Conservation (phyloP, 2,888 invertebrate species). For the Lochmaea capreae region DNA sequence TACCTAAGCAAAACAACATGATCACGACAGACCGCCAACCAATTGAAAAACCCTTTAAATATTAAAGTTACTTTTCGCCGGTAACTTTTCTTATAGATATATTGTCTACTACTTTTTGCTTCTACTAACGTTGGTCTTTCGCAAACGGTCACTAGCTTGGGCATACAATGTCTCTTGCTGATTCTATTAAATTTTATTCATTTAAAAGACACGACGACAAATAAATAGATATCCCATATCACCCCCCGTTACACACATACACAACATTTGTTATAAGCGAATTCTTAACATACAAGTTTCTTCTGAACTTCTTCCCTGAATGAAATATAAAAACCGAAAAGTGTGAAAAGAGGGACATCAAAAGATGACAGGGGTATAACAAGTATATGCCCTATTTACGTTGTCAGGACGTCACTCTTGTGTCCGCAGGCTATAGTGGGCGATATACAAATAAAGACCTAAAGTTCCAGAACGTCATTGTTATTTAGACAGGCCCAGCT, state of each 20-base stretch:
- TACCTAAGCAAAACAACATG: no score
- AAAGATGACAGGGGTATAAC: slow-evolving; percentile 55
- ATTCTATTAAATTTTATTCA: no score
- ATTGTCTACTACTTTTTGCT: no score
- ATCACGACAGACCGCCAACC: no score
- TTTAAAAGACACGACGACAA: no score
- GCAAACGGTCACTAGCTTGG: no score
- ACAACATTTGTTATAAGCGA: not conserved
- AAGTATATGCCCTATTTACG: slow-evolving; percentile 47
- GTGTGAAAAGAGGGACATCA: slow-evolving; percentile 50
- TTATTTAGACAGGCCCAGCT: slow-evolving; percentile 55
- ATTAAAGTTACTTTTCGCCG: no score
- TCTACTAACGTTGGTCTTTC: no score
- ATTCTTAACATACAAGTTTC: not conserved
- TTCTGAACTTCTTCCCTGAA: slow-evolving; percentile 32
- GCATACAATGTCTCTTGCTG: no score
- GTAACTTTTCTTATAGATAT: no score
- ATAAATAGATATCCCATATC: not conserved
- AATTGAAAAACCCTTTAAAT: no score
- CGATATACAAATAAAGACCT: slow-evolving; percentile 47
- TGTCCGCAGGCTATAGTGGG: slow-evolving; percentile 47
- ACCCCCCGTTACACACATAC: not conserved
- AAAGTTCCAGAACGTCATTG: slow-evolving; percentile 52
- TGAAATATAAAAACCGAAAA: slow-evolving; percentile 32
- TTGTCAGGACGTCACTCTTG: slow-evolving; percentile 47